Evolutionary conservation across 2,888 invertebrate genomes (phyloP).

Genomic region (Chymomyza procnemis): DNA sequence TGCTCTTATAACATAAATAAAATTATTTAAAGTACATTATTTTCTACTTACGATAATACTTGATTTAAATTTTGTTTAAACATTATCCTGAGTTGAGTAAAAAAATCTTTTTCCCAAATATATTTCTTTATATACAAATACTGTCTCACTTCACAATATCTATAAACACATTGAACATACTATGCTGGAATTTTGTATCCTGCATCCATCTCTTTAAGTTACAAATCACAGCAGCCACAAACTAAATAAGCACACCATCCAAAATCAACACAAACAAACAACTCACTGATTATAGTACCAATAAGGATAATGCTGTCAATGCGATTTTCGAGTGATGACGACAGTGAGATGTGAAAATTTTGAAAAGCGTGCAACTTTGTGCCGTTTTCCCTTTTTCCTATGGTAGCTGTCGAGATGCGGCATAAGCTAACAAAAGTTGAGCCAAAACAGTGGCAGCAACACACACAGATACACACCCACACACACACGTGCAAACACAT

Average conservation of each 20-base stretch:
- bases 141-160: too few relatives aligned
- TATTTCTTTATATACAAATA: too few relatives aligned
- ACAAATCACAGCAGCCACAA: neutral
- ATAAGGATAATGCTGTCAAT: conserved; percentile 54
- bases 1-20: too few relatives aligned
- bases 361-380: neutral
- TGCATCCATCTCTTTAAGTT: neutral
- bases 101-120: too few relatives aligned
- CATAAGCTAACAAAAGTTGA: neutral
- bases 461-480: neutral
- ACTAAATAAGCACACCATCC: neutral
- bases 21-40: too few relatives aligned
- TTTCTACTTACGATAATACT: too few relatives aligned
- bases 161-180: neutral
- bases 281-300: conserved; percentile 46
- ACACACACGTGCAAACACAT: neutral
- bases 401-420: neutral
- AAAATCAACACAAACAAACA: conserved; percentile 4
- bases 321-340: conserved; percentile 36
- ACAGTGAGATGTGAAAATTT: conserved; percentile 4
- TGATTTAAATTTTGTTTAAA: too few relatives aligned
- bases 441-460: conserved; percentile 2
- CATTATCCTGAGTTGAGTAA: too few relatives aligned
- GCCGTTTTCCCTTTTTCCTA: neutral
- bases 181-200: neutral